Evolutionary conservation across 2,888 invertebrate genomes (phyloP), one percentile per base, ranked within the genome.

Genomic region (Laspeyria flexula): DNA sequence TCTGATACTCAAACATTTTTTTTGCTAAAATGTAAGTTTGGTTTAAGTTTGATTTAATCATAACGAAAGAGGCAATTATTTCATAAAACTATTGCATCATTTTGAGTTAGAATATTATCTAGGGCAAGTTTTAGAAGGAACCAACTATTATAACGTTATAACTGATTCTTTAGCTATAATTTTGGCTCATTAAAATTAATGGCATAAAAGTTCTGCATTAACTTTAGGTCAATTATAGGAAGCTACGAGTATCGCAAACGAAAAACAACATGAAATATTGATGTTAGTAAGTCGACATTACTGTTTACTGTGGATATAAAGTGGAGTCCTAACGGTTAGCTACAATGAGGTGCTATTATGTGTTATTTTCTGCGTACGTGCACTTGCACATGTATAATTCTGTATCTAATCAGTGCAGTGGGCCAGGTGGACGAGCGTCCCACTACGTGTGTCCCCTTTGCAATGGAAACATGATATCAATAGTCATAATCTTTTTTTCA

Each of bases 311-410:
- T 51, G 16, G 41, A 21, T 12, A 30, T 48, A 55, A 51, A 46
- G 43, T 40, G 38, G 31, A 49, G 43, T 60, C 46, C 42, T 65
- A 71, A 69, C 74, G 67, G 69, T 63, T 35, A 57, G 33, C 11
- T 49, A 54, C 43, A 55, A 37, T 55, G 62, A 62, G 52, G 23
- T 62, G 55, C 52, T 55, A 76, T 75, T 76, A 79, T 58, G 74
- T 63, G 77, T 75, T 71, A 83, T 80, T 82, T 81, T 80, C 79
- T 76, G 74, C 73, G 68, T 78, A 75, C 74, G 63, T 73, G 79
- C 73, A 68, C 71, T 50, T 60, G 71, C 61, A 62, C 69, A 70
- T 70, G 59, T 72, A 66, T 77, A 69, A 75, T 73, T 77, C 73
- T 65, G 65, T 60, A 74, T 66, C 67, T 66, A 73, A 76, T 71